Evolutionary conservation across 2,797 vertebrate species (phyloP).

Genomic region (Anguilla megastoma): DNA sequence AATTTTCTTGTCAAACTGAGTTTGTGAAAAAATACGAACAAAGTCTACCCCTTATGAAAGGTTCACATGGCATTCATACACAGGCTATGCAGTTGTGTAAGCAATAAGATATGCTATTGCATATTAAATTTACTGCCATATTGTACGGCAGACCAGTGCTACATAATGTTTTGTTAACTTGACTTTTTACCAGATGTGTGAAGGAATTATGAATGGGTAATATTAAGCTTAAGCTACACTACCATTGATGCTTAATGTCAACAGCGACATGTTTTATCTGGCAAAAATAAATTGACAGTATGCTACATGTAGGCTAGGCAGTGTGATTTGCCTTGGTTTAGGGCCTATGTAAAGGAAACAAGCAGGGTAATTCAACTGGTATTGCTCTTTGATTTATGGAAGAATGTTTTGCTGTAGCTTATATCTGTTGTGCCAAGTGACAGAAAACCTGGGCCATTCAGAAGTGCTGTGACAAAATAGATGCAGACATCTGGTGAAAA

Average conservation of each 20-base stretch:
- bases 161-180: not conserved
- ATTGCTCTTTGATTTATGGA: not conserved
- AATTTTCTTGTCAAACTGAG: not conserved
- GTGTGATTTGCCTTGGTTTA: not conserved
- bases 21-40: not conserved
- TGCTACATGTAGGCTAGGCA: not conserved
- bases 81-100: not conserved
- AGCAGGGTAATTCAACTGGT: not conserved
- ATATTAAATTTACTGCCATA: not conserved
- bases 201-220: not conserved
- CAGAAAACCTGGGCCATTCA: not conserved
- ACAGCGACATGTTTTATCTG: not conserved
- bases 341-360: not conserved
- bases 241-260: not conserved
- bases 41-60: not conserved
- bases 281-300: not conserved
- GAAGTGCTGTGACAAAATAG: not conserved
- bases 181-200: not conserved
- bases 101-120: not conserved
- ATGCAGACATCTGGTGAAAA: not conserved
- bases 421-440: not conserved
- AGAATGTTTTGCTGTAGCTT: not conserved
- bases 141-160: not conserved
- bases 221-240: not conserved
- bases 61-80: not conserved